Evolutionary conservation across 2,888 invertebrate species (phyloP), one percentile per base, ranked within the genome.

Genomic region (Lithophane semibrunnea): DNA sequence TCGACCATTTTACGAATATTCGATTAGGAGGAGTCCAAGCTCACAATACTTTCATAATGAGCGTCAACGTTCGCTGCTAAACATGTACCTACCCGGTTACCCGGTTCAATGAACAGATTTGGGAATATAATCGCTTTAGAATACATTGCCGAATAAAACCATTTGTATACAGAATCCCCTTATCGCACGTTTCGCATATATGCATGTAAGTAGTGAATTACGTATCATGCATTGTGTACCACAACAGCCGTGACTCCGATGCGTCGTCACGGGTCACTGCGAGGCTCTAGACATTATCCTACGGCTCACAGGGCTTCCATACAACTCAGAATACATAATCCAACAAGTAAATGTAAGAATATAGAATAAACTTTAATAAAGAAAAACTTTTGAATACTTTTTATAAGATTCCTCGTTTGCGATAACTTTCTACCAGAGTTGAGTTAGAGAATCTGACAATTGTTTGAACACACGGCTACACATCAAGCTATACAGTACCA

Each of bases 231-330:
- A 81, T 87, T 87, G 83, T 87, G 69, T 77, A 75, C 68, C 54
- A 82, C 71, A 75, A 82, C 83, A 92, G 80, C 94, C 93, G 88
- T 94, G 93, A 92, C 92, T 93, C 88, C 88, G 88, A 91, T 93
- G 90, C 90, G 85, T 88, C 89, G 93, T 91, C 90, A 92, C 91
- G 94, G 94, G 93, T 93, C 93, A 93, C 90, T 83, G 93, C 92
- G 84, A 87, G 84, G 83, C 82, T 84, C 84, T 86, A 85, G 81
- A 86, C 82, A 84, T 88, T 84, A 88, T 88, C 71, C 83, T 79
- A 82, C 83, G 65, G 74, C 73, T 86, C 75, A 72, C 75, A 86
- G 75, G 85, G 83, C 65, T 82, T 77, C 66, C 77, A 79, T 79
- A 71, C 65, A 76, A 67, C 66, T 67, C 47, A 54, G 42, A 70